A percentile compares a stretch with the other conserved stretches of the same genome.
Evolutionary conservation across 2,888 invertebrate genomes (phyloP).

Genomic region (Coecobrya sp.): DNA sequence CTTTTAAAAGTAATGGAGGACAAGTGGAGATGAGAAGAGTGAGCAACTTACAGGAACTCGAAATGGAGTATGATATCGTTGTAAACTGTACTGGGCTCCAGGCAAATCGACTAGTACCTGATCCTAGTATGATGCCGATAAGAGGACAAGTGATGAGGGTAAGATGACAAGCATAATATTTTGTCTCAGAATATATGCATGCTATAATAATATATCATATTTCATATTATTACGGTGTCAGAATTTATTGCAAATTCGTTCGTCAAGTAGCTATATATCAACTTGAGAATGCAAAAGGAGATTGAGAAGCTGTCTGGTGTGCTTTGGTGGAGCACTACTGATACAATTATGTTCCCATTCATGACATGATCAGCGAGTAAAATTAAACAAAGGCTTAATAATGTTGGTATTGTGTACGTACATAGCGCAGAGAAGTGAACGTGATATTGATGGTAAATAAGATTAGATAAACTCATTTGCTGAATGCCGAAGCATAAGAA

Average conservation of each 20-base stretch:
- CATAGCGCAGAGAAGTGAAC: neutral
- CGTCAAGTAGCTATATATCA: too few relatives aligned
- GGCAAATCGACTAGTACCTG: conserved; percentile 90
- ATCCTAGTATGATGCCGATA: conserved; percentile 90
- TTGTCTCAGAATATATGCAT: neutral
- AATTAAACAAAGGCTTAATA: neutral
- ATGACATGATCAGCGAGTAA: neutral
- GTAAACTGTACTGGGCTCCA: conserved; percentile 94
- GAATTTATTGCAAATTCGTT: neutral
- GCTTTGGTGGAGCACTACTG: neutral
- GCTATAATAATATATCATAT: neutral
- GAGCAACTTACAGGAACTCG: conserved; percentile 89
- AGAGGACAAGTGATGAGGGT: conserved; percentile 93
- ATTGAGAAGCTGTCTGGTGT: neutral
- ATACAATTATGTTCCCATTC: neutral
- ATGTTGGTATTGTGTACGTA: conserved; percentile 1
- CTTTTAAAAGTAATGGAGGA: conserved; percentile 91
- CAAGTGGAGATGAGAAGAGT: conserved; percentile 89
- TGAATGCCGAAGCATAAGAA: neutral
- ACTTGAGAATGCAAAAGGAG: too few relatives aligned
- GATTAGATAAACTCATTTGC: conserved; percentile 2
- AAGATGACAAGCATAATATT: conserved; percentile 82
- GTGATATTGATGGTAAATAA: neutral
- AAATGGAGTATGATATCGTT: conserved; percentile 90
- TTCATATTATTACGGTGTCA: neutral